phyloP scores from a whole-genome alignment of 2,888 invertebrate species.

The Brenthis ino region DNA sequence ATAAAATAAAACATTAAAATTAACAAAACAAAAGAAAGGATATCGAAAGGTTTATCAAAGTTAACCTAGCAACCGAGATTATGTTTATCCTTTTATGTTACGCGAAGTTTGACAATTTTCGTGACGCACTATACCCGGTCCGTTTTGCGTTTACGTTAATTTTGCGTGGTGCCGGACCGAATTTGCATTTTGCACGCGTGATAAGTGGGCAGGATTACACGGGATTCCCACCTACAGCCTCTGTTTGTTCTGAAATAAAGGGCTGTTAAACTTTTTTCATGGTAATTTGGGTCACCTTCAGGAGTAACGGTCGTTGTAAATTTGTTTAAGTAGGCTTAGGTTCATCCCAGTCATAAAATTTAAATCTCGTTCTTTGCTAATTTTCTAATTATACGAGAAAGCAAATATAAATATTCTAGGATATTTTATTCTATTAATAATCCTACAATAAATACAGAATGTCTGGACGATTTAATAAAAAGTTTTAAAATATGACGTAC shows the following conservation, averaged over 20 bases:
- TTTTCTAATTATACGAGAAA: conserved; percentile 34
- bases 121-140: conserved; percentile 57
- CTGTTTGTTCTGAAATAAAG: conserved; percentile 81
- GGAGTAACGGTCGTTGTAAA: conserved; percentile 76
- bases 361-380: conserved; percentile 53
- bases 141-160: conserved; percentile 68
- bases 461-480: conserved; percentile 23
- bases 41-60: conserved; percentile 11
- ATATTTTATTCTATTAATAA: conserved; percentile 4
- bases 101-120: conserved; percentile 76
- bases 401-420: neutral
- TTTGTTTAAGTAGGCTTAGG: conserved; percentile 79
- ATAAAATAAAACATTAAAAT: too few relatives aligned
- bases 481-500: conserved; percentile 47
- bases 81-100: conserved; percentile 65
- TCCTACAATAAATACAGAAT: conserved; percentile 19
- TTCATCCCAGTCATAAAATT: conserved; percentile 63
- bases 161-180: conserved; percentile 68
- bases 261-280: conserved; percentile 81
- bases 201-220: conserved; percentile 80
- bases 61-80: conserved; percentile 51
- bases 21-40: neutral
- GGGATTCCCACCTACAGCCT: conserved; percentile 78
- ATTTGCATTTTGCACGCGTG: conserved; percentile 83
- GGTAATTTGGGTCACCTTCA: conserved; percentile 81